Evolutionary conservation across 2,888 invertebrate species (phyloP).

Genomic region (Elysia crispata): DNA sequence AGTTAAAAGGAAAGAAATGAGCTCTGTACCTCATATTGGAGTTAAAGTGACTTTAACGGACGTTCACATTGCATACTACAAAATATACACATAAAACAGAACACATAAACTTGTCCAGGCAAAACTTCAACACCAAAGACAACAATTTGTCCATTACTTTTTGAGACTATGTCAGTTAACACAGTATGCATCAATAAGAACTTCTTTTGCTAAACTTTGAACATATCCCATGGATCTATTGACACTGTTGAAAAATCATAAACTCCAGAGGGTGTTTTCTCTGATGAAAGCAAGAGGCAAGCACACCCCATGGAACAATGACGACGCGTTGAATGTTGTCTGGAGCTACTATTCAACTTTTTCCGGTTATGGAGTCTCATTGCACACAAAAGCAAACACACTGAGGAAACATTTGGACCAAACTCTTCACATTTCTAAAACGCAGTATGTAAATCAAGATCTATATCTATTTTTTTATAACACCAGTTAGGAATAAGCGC

Average conservation of each 20-base stretch:
- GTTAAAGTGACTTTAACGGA: too few relatives aligned
- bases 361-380: neutral
- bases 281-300: neutral
- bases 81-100: too few relatives aligned
- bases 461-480: too few relatives aligned
- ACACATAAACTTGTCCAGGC: neutral
- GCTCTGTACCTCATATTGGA: too few relatives aligned
- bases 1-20: too few relatives aligned
- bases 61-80: too few relatives aligned
- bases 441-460: neutral
- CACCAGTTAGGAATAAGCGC: too few relatives aligned
- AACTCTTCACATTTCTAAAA: neutral
- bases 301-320: neutral
- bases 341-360: neutral
- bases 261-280: neutral
- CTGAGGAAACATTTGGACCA: neutral
- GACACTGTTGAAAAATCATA: neutral
- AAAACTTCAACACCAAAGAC: neutral
- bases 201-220: conserved; percentile 1
- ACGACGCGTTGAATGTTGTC: neutral
- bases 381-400: neutral
- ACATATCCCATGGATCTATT: neutral
- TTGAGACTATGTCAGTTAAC: neutral
- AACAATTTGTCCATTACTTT: neutral
- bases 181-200: neutral